Percentiles rank a stretch among this genome's conserved stretches.
These are phyloP conservation scores for Chaetodon trifascialis DNA, from an alignment of 2,113 vertebrate genomes.

Conservation along the genomic window DNA sequence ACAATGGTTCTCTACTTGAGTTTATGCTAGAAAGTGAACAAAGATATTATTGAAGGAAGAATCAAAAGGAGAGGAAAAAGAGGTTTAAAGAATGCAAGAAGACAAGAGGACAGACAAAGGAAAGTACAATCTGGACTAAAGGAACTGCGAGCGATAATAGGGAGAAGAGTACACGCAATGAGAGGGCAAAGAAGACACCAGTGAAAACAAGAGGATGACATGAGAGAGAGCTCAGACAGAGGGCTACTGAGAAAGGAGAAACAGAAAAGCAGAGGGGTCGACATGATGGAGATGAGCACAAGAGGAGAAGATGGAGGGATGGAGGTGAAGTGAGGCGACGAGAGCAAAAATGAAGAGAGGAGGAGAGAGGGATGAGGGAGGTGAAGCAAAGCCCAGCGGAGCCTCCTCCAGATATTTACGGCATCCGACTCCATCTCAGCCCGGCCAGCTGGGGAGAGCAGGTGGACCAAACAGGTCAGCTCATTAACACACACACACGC, in stretches of 20 bases:
- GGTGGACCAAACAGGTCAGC: constrained; percentile 84
- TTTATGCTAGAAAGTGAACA: neutral
- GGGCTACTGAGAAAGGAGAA: constrained; percentile 9
- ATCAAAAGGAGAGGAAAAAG: neutral
- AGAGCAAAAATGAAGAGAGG: constrained; percentile 27
- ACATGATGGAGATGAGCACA: constrained; percentile 31
- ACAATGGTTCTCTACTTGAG: neutral
- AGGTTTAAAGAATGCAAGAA: neutral
- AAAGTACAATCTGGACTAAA: neutral
- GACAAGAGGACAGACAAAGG: neutral
- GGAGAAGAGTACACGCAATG: constrained; percentile 8
- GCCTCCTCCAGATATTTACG: constrained; percentile 78
- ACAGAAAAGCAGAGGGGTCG: constrained; percentile 4
- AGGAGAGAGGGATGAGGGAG: constrained; percentile 45
- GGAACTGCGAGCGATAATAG: neutral
- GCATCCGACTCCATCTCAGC: constrained; percentile 73
- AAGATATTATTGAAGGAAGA: neutral
- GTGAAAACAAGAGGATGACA: neutral
- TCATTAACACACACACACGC: constrained; percentile 79
- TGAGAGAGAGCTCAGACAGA: constrained; percentile 23
- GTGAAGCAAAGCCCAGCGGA: constrained; percentile 63
- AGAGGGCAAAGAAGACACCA: constrained; percentile 8
- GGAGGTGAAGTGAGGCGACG: constrained; percentile 51
- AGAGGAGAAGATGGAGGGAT: constrained; percentile 38
- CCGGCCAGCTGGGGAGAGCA: constrained; percentile 82